phyloP scores from a whole-genome alignment of 1,140 invertebrate genomes.

The Lasioglossum baleicum region DNA sequence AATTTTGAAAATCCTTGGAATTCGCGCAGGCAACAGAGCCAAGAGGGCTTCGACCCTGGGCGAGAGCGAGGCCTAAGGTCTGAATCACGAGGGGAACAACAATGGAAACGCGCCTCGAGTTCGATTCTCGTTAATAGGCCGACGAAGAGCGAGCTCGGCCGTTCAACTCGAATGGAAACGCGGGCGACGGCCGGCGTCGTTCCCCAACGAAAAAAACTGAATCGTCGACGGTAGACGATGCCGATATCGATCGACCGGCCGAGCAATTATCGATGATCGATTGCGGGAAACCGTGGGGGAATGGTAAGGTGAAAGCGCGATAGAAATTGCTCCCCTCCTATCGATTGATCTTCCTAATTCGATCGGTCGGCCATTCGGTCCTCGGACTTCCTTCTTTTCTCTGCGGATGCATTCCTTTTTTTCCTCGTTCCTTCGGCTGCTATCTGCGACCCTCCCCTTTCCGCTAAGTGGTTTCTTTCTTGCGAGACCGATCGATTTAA shows the following conservation, averaged over 20 bases:
- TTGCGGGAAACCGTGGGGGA: conserved; percentile 22
- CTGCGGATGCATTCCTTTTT: too few relatives aligned
- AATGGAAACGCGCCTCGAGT: conserved; percentile 30
- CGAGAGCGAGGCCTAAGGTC: not conserved
- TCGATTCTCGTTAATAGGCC: conserved; percentile 39
- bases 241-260: conserved; percentile 25
- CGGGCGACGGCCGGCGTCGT: not conserved
- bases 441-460: too few relatives aligned
- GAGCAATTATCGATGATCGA: conserved; percentile 48
- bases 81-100: conserved; percentile 9
- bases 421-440: too few relatives aligned
- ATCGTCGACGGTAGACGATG: conserved; percentile 9
- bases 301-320: not conserved
- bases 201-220: not conserved
- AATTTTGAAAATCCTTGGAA: too few relatives aligned
- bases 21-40: too few relatives aligned
- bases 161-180: conserved; percentile 37
- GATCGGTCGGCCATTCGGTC: conserved; percentile 4
- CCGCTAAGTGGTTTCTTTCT: conserved; percentile 1
- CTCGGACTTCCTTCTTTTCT: not conserved
- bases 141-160: conserved; percentile 10
- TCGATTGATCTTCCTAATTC: conserved; percentile 24
- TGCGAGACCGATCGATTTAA: not conserved
- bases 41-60: conserved; percentile 13
- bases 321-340: conserved; percentile 4